Percentiles rank a stretch among this genome's conserved stretches.
phyloP scores from a whole-genome alignment of 1,140 invertebrate genomes.

The Lethocerus indicus region DNA sequence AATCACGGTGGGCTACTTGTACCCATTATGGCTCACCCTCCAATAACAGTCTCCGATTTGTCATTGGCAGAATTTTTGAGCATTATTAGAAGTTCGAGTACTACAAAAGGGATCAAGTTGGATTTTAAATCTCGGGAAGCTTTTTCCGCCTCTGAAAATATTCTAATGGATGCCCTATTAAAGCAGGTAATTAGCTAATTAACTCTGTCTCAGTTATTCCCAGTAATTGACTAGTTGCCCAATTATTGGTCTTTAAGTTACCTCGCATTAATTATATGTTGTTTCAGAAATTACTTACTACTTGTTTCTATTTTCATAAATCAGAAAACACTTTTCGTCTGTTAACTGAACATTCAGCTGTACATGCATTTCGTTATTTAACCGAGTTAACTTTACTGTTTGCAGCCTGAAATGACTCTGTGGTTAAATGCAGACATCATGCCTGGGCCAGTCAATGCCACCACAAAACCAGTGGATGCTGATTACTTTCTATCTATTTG shows the following conservation, averaged over 20 bases:
- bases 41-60: conserved; percentile 50
- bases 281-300: too few relatives aligned
- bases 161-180: conserved; percentile 11
- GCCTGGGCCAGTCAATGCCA: conserved; percentile 50
- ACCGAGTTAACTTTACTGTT: conserved; percentile 8
- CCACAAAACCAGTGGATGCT: conserved; percentile 41
- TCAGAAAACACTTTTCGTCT: too few relatives aligned
- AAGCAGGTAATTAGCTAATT: too few relatives aligned
- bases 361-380: too few relatives aligned
- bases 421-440: conserved; percentile 83
- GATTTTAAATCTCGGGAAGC: conserved; percentile 74
- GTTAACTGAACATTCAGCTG: too few relatives aligned
- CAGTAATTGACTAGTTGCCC: too few relatives aligned
- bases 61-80: conserved; percentile 53
- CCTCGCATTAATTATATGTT: too few relatives aligned
- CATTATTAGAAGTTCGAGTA: background rate
- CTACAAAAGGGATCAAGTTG: conserved; percentile 58
- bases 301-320: too few relatives aligned
- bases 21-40: conserved; percentile 79
- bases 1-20: conserved; percentile 24
- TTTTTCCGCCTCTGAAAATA: conserved; percentile 30
- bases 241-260: too few relatives aligned
- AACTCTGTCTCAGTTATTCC: too few relatives aligned
- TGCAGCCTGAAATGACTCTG: conserved; percentile 51
- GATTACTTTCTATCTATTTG: conserved; percentile 39